Base-by-base conservation (phyloP, 2,797 vertebrate genomes). In the Avahi laniger region DNA sequence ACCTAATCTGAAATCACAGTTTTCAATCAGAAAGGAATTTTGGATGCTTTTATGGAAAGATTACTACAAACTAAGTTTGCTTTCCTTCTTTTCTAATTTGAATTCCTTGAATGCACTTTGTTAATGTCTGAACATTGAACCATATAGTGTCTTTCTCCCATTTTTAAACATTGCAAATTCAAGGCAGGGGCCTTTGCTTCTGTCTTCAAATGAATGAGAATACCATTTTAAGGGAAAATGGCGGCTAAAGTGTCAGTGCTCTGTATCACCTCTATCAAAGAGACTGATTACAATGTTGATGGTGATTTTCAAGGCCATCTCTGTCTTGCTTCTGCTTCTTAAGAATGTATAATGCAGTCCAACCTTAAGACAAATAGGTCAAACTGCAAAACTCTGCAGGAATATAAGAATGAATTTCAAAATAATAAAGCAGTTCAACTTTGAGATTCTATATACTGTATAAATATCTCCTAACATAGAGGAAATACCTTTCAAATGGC, bases 341-440 rank as follows among this genome's bases (percentile, higher is more conserved):
- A 97, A 97, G 97, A 72, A 97, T 93, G 95, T 95, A 84, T 96
- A 95, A 97, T 97, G 94, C 91, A 69, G 89, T 70, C 93, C 97
- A 97, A 70, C 97, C 96, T 95, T 92, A 90, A 97, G 93, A 96
- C 97, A 95, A 97, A 96, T 92, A 96, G 96, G 97, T 97, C 98
- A 97, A 78, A 88, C 94, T 89, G 54, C 70, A 89, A 89, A 86
- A 93, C 88, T 97, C 86, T 28, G 86, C 91, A 61, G 76, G 72
- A 90, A 92, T 78, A 46, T 46, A 67, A 92, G 28, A 78, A 96
- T 28, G 96, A 93, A 94, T 97, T 95, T 91, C 67, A 67, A 88
- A 86, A 96, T 91, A 73, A 91, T 80, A 67, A 87, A 46, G 50
- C 91, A n/a, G 41, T 41, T 88, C 82, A 85, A 82, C 96, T 93